Evolutionary conservation across 2,888 invertebrate species (phyloP), one percentile per base, ranked within the genome.

Genomic region (Calliscelio sp.): DNA sequence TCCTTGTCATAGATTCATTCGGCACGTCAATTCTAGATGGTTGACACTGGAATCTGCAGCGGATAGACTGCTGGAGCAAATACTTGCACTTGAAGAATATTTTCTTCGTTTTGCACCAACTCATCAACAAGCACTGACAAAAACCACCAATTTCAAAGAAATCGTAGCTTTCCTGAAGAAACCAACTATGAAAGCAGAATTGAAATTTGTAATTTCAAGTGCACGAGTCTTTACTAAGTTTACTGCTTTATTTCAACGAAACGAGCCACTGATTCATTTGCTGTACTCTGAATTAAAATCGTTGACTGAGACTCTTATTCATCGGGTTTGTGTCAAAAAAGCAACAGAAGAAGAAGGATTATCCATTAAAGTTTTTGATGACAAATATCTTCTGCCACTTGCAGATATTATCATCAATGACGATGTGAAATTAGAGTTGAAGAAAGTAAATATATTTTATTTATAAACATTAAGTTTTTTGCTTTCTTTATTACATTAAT

Each of bases 191-290:
- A 59, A 51, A 49, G 80, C 80, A 5, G 71, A 74, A 68, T 41
- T 81, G 22, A 16, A 51, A 38, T 81, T 81, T 53, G 73, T 81
- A n/a, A 66, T 74, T 24, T 65, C 57, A 8, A 73, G 73, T 61
- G 65, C 73, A 14, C 38, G 51, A 20, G 10, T 73, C 1, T 73
- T 81, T 7, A 79, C 63, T 3, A 68, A 14, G 8, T 77, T 82
- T 65, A 80, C 84, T 10, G 28, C n/a, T 4, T 18, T 81, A 11
- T 83, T 85, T 81, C 84, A 85, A 49, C 70, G 57, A 11, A 73
- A 85, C n/a, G 79, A 86, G 49, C 83, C 85, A 1, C 20, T 86
- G 1, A 81, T 86, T 75, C 81, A 86, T 70, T 6, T 86, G 8
- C 20, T 86, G 18, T 79, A 85, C 59, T 0, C 49, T 6, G 70